These are phyloP conservation scores for Nycteola revayana DNA, from an alignment of 2,888 invertebrate genomes.

Conservation along the genomic window DNA sequence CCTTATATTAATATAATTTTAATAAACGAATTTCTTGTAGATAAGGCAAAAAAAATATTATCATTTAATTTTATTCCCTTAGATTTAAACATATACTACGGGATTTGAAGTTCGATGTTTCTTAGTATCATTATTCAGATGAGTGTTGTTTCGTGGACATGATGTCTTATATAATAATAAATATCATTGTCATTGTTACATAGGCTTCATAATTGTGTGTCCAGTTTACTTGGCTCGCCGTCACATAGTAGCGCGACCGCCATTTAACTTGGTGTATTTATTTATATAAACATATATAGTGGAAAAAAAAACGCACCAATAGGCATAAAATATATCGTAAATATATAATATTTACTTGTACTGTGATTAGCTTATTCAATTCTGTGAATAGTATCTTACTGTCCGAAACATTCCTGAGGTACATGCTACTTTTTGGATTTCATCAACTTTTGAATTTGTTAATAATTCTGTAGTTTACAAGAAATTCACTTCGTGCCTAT, in stretches of 20 bases:
- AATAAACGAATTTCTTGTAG: slow-evolving; percentile 64
- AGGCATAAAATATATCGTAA: slow-evolving; percentile 61
- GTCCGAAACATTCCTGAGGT: slow-evolving; percentile 74
- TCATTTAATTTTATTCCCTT: slow-evolving; percentile 55
- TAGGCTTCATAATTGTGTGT: slow-evolving; percentile 52
- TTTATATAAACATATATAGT: slow-evolving; percentile 36
- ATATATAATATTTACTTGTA: slow-evolving; percentile 74
- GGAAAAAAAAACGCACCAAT: slow-evolving; percentile 51
- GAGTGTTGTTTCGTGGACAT: slow-evolving; percentile 63
- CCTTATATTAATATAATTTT: slow-evolving; percentile 58
- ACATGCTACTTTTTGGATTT: slow-evolving; percentile 53
- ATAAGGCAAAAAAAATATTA: slow-evolving; percentile 63
- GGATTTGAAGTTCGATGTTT: slow-evolving; percentile 66
- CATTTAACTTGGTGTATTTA: slow-evolving; percentile 31
- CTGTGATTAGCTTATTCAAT: slow-evolving; percentile 74
- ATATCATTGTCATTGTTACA: slow-evolving; percentile 53
- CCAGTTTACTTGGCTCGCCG: slow-evolving; percentile 35
- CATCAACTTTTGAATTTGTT: slow-evolving; percentile 48
- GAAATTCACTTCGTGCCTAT: slow-evolving; percentile 61
- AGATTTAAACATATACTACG: slow-evolving; percentile 60
- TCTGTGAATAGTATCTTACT: slow-evolving; percentile 60
- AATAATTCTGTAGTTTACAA: slow-evolving; percentile 42
- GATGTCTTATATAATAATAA: slow-evolving; percentile 47
- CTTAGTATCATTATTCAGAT: slow-evolving; percentile 60
- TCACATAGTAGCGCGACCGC: slow-evolving; percentile 16